Percentiles rank a stretch among this genome's conserved stretches.
Conservation (phyloP, 1,140 invertebrate genomes). For the Apis laboriosa region DNA sequence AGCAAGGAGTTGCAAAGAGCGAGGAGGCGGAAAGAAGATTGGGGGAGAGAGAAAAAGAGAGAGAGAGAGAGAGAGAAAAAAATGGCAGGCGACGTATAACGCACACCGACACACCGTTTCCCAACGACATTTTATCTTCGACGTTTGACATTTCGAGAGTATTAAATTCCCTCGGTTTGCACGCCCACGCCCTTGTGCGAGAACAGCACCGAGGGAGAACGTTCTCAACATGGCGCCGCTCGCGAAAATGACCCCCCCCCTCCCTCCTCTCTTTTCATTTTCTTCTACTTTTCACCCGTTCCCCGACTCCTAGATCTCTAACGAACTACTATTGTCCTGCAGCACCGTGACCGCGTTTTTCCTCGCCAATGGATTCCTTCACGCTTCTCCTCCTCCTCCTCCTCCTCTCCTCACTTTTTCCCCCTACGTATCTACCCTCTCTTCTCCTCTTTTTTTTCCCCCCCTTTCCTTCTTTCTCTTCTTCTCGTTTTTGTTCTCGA, state of each 20-base stretch:
- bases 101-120: constrained; percentile 25
- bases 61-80: background rate
- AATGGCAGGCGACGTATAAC: background rate
- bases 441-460: background rate
- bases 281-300: background rate
- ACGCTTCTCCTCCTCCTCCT: constrained; percentile 11
- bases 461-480: background rate
- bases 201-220: constrained; percentile 47
- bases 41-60: background rate
- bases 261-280: background rate
- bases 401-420: background rate
- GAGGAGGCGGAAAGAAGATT: background rate
- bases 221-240: constrained; percentile 54
- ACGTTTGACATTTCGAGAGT: constrained; percentile 74
- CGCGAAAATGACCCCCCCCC: constrained; percentile 42
- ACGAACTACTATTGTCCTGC: constrained; percentile 56
- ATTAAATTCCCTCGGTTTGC: constrained; percentile 68
- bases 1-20: background rate
- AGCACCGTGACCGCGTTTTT: constrained; percentile 55
- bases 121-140: constrained; percentile 70
- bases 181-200: constrained; percentile 59
- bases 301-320: constrained; percentile 11
- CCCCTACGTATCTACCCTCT: background rate
- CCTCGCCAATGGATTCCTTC: constrained; percentile 43
- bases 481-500: background rate